These are phyloP conservation scores for Eclectus roratus DNA, from an alignment of 2,113 vertebrate species.

Conservation along the genomic window DNA sequence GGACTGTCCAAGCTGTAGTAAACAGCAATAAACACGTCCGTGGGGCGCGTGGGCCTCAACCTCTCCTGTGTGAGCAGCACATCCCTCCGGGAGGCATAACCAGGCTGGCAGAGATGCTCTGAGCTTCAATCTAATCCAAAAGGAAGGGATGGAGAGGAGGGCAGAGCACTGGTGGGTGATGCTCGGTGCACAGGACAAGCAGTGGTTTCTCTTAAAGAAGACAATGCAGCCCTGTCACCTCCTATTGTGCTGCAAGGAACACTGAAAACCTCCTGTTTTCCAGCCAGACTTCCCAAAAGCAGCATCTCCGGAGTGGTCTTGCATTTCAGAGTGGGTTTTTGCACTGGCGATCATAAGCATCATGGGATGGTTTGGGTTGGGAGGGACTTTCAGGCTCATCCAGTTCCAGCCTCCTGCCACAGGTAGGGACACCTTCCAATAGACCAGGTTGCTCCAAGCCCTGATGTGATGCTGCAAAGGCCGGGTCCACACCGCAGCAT, in stretches of 20 bases:
- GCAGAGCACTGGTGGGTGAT: not conserved
- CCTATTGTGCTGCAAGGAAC: fast-evolving
- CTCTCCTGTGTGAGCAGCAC: fast-evolving
- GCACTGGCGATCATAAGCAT: not conserved
- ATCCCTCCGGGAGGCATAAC: fast-evolving
- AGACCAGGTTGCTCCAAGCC: not conserved
- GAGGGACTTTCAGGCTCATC: not conserved
- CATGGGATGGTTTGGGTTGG: not conserved
- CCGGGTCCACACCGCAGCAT: fast-evolving
- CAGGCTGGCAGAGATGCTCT: not conserved
- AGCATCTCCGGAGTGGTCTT: not conserved
- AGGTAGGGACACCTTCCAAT: fast-evolving
- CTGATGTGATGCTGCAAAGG: not conserved
- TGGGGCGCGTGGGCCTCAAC: not conserved
- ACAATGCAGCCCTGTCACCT: not conserved
- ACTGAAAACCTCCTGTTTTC: not conserved
- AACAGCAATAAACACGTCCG: fast-evolving
- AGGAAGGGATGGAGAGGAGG: not conserved
- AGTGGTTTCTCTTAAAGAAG: fast-evolving
- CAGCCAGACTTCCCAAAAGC: not conserved
- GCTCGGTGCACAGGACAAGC: not conserved
- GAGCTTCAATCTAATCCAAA: not conserved
- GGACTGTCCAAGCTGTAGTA: not conserved
- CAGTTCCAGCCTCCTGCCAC: not conserved
- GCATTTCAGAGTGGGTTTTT: fast-evolving